These are phyloP conservation scores for Albula goreensis DNA, from an alignment of 2,113 vertebrate species.

Conservation along the genomic window DNA sequence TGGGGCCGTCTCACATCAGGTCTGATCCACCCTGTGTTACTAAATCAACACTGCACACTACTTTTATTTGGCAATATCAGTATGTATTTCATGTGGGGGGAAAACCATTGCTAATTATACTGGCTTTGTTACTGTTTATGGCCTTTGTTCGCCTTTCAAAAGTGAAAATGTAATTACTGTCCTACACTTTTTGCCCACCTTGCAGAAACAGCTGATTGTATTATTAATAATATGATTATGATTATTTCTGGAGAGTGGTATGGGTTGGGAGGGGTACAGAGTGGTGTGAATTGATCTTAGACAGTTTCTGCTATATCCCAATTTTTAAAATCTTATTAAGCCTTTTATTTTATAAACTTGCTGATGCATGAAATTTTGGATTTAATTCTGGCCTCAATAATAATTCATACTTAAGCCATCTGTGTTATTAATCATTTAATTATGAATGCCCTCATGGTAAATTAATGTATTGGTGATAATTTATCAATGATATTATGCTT, in stretches of 20 bases:
- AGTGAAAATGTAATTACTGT: neutral
- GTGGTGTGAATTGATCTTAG: no score
- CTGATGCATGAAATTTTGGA: neutral
- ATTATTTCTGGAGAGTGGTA: no score
- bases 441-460: neutral
- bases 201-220: no score
- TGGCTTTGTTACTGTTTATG: neutral
- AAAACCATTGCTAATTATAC: neutral
- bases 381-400: neutral
- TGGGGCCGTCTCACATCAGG: neutral
- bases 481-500: slow-evolving; percentile 5
- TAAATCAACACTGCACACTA: neutral
- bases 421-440: neutral
- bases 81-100: neutral
- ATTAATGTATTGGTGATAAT: neutral
- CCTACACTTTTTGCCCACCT: neutral
- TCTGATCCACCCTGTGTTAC: neutral
- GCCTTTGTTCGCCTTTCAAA: neutral
- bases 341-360: neutral
- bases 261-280: no score
- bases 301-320: neutral
- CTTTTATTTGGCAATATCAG: neutral
- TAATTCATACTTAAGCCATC: neutral
- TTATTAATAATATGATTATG: no score
- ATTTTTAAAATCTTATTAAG: neutral